phyloP scores from a whole-genome alignment of 2,888 invertebrate species.

The Dyspetes luteomarginatus region DNA sequence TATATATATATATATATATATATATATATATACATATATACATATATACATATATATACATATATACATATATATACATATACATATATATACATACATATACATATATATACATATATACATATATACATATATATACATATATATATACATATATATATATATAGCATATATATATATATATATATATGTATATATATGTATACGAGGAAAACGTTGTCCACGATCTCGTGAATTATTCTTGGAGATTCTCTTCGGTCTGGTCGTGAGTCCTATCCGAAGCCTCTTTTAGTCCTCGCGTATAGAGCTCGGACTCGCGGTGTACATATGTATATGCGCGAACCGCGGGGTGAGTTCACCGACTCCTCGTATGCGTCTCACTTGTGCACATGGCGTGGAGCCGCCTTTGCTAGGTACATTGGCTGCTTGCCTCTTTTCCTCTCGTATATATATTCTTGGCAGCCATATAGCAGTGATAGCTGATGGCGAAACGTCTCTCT shows the following conservation, averaged over 20 bases:
- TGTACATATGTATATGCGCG: conserved; percentile 30
- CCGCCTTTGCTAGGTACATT: conserved; percentile 33
- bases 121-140: conserved; percentile 54
- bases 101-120: conserved; percentile 42
- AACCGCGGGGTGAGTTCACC: conserved; percentile 58
- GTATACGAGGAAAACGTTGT: conserved; percentile 17
- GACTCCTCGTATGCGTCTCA: conserved; percentile 55
- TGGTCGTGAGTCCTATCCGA: conserved; percentile 3
- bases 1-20: neutral
- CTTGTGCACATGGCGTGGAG: conserved; percentile 49
- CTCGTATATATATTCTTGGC: conserved; percentile 34
- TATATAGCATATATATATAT: conserved; percentile 61
- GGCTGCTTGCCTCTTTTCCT: conserved; percentile 35
- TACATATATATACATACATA: neutral
- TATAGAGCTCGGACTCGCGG: neutral
- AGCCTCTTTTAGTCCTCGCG: no score
- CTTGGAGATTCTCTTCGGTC: conserved; percentile 15
- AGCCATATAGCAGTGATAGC: conserved; percentile 19
- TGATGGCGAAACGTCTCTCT: conserved; percentile 17
- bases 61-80: conserved; percentile 37
- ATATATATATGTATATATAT: neutral
- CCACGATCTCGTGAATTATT: conserved; percentile 49
- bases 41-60: neutral
- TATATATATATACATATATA: conserved; percentile 43
- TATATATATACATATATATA: neutral